A percentile compares a stretch with the other conserved stretches of the same genome.
Evolutionary conservation across 2,113 vertebrate species (phyloP).

Genomic region (Chaetodon trifascialis): DNA sequence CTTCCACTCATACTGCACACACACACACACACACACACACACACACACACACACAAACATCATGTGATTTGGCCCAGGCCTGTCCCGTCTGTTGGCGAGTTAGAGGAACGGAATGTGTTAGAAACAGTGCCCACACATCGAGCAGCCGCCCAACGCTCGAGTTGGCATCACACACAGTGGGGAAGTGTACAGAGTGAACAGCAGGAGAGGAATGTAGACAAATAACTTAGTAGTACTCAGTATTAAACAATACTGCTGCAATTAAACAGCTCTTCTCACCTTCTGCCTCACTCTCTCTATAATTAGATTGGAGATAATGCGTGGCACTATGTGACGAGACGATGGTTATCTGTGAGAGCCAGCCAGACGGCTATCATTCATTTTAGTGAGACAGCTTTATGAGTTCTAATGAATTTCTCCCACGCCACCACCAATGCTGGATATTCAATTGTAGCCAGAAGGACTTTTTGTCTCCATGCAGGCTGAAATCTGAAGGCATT

Average conservation of each 20-base stretch:
- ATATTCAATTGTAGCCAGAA: constrained; percentile 48
- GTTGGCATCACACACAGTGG: constrained; percentile 49
- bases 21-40: constrained; percentile 5
- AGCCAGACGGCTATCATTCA: constrained; percentile 57
- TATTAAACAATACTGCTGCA: constrained; percentile 78
- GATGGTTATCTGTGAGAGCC: constrained; percentile 67
- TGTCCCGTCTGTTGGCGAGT: constrained; percentile 61
- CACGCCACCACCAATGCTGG: constrained; percentile 63
- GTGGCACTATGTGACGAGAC: constrained; percentile 59
- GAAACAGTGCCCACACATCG: constrained; percentile 72
- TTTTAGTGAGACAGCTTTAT: constrained; percentile 66
- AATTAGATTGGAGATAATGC: constrained; percentile 60
- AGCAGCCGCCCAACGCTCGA: constrained; percentile 54
- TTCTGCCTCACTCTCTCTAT: constrained; percentile 37
- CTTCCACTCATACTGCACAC: constrained; percentile 5
- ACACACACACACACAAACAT: constrained; percentile 5
- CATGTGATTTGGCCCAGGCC: constrained; percentile 69
- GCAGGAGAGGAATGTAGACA: constrained; percentile 84
- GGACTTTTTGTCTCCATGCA: constrained; percentile 50
- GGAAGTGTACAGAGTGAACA: constrained; percentile 75
- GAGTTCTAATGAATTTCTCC: constrained; percentile 77
- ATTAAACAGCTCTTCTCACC: constrained; percentile 72
- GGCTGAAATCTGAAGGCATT: constrained; percentile 42
- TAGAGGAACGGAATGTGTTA: constrained; percentile 68
- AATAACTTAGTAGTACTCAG: constrained; percentile 80